Percentiles rank a stretch among this genome's conserved stretches.
Conservation (phyloP, 2,113 vertebrate genomes). For the human (Homo sapiens) region DNA sequence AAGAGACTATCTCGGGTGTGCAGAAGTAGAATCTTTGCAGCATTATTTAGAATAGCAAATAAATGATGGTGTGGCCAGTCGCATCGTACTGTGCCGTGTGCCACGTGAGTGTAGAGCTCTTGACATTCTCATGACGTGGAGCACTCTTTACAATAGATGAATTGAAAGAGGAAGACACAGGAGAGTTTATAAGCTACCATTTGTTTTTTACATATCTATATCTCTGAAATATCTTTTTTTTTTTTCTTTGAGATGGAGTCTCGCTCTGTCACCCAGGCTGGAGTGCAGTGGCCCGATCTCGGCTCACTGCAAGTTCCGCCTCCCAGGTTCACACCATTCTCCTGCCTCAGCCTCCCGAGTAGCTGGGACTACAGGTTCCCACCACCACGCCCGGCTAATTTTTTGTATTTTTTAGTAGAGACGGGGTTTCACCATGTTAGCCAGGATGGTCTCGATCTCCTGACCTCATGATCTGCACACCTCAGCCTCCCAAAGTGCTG, state of each 20-base stretch:
- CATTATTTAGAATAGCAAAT: neutral
- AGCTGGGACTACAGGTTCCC: neutral
- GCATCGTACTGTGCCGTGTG: fast-evolving
- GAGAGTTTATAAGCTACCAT: neutral
- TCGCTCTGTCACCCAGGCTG: neutral
- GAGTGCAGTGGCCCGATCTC: neutral
- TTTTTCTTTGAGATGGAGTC: neutral
- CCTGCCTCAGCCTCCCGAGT: neutral
- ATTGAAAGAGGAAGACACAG: neutral
- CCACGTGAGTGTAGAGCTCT: fast-evolving
- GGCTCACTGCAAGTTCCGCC: too few relatives aligned
- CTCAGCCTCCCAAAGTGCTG: neutral
- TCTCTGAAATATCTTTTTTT: neutral
- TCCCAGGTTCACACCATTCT: too few relatives aligned
- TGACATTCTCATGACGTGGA: neutral
- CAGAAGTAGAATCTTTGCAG: neutral
- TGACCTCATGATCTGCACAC: neutral
- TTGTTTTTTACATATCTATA: neutral
- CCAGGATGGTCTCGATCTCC: neutral
- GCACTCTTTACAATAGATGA: neutral
- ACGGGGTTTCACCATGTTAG: neutral
- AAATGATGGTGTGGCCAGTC: fast-evolving
- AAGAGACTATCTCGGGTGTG: neutral
- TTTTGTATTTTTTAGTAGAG: neutral
- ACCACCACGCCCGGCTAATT: neutral